Evolutionary conservation across 2,888 invertebrate genomes (phyloP), one percentile per base, ranked within the genome.

Genomic region (Lithophane leautieri): DNA sequence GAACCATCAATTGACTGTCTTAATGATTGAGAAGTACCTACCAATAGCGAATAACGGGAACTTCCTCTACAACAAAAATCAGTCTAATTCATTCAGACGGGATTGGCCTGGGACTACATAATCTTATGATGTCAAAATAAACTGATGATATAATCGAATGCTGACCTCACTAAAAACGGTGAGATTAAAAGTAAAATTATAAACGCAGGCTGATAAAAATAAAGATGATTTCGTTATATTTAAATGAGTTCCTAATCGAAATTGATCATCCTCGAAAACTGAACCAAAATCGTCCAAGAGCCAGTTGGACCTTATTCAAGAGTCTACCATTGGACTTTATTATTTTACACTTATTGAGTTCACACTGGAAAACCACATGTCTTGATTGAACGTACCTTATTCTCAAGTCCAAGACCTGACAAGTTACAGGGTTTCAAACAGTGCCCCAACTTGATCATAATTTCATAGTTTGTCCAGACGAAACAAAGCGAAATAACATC

Each of bases 1-100:
- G 86, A 86, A 88, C 86, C 85, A 87, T 86, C 85, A 85, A 87
- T 71, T 79, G 76, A 76, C 75, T 78, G 54, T 61, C 56, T 77
- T 66, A 67, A 81, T 72, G 63, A 77, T 40, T 73, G 61, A 58
- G 56, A 56, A 71, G 74, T 44, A 44, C 2, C 8, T 58, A 63
- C 44, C 42, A 52, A 47, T 81, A 69, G 76, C 54, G 25, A 54
- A 50, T 25, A 75, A 25, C 44, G 25, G 50, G 16, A 54, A 54
- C 60, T 61, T 73, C n/a, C 11, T 6, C 16, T 40, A 44, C 28
- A 52, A 22, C 40, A 19, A 58, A 73, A 65, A 66, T 16, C 22
- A 9, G n/a, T 22, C 22, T 19, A 28, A 28, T 28, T 61, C 12
- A 28, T 28, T 61, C 12, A 44, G 19, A 42, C 28, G 9, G 50